phyloP scores from a whole-genome alignment of 2,797 vertebrate species.

The Rhyacichthys aspro region DNA sequence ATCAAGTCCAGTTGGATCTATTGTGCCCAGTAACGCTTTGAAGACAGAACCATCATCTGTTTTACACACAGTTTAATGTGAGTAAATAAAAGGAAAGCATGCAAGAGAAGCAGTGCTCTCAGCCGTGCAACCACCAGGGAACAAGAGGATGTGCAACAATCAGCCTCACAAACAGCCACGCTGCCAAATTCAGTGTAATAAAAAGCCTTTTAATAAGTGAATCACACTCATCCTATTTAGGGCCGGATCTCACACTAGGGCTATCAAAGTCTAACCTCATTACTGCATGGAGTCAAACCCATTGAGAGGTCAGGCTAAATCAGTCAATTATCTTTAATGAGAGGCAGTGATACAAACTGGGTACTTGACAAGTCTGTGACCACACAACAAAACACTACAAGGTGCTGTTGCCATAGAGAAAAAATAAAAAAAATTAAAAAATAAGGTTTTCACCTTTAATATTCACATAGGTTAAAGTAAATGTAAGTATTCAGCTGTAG shows the following conservation, averaged over 20 bases:
- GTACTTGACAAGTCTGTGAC: neutral
- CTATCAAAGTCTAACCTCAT: slow-evolving; percentile 70
- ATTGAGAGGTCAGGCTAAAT: slow-evolving; percentile 57
- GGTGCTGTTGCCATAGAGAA: neutral
- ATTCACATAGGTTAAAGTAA: neutral
- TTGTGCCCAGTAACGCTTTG: slow-evolving; percentile 24
- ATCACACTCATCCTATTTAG: slow-evolving; percentile 73
- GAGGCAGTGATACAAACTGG: slow-evolving; percentile 10
- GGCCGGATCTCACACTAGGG: slow-evolving; percentile 65
- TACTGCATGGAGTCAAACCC: slow-evolving; percentile 57
- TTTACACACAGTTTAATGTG: slow-evolving; percentile 2
- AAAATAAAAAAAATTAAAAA: no score
- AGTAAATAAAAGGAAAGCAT: slow-evolving; percentile 26
- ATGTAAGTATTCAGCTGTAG: no score
- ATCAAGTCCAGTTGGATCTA: slow-evolving; percentile 25
- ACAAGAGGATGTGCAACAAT: slow-evolving; percentile 68
- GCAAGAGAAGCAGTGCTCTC: slow-evolving; percentile 51
- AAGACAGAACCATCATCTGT: slow-evolving; percentile 24
- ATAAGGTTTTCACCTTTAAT: neutral
- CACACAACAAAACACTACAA: no score
- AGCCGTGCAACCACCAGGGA: slow-evolving; percentile 58
- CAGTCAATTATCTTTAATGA: slow-evolving; percentile 44
- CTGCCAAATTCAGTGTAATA: slow-evolving; percentile 72
- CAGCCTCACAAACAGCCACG: slow-evolving; percentile 63
- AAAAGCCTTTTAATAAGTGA: slow-evolving; percentile 79